Base-by-base conservation (phyloP, 2,113 vertebrate species). In the Desmodus rotundus region DNA sequence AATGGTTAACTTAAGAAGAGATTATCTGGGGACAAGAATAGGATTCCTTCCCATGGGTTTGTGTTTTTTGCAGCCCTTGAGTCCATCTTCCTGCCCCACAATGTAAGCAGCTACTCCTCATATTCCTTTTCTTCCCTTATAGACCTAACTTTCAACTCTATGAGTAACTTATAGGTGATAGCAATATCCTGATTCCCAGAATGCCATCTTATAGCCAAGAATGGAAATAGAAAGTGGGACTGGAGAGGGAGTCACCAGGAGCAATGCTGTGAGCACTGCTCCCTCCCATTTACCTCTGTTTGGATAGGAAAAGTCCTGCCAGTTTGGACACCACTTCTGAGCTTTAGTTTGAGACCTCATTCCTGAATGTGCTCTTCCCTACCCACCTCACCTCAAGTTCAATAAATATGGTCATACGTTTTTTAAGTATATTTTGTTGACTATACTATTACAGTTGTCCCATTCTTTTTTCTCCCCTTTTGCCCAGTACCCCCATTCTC, bases 321-420 rank as follows among this genome's bases (percentile, higher is more conserved):
- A 0, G 20, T 41, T 13, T 26, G 87, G 96, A 85, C 88, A 61
- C 89, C 89, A 86, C 65, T 96, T 93, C 87, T 47, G 76, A 84
- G 94, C 81, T 50, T 68, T 82, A 61, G 91, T 80, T 67, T 84
- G 82, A 87, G 77, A 83, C 92, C 50, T 74, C 67, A n/a, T 70
- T 73, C 92, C 84, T 54, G 45, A 74, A 31, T 67, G 89, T 95
- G 96, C 95, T 96, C 77, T 84, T 67, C 58, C 84, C 91, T 85
- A 7, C 72, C 95, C 73, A 52, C 76, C 58, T 96, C 91, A 70
- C 96, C 87, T 95, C 68, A 24, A 95, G 91, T 77, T 94, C 86
- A 94, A 95, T 97, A 85, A 95, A 93, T 94, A 94, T 89, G 92
- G 90, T 91, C 94, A 76, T 96, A 93, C 93, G 95, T 97, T 96